phyloP scores from a whole-genome alignment of 2,797 vertebrate genomes.

The Characodon lateralis region DNA sequence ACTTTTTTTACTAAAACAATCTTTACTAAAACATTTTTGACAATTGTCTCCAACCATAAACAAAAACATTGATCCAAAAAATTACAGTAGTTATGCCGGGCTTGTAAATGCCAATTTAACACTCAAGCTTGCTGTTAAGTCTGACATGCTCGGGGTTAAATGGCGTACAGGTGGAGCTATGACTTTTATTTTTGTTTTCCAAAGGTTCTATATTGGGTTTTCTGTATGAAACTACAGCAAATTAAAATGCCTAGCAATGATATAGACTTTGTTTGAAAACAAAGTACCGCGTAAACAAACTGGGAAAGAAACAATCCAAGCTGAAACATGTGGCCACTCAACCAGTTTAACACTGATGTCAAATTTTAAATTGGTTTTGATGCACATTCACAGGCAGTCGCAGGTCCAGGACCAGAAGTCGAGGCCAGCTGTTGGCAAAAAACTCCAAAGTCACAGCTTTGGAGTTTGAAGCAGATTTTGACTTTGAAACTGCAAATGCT shows the following conservation, averaged over 20 bases:
- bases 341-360: not conserved
- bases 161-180: not conserved
- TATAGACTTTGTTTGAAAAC: not conserved
- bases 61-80: not conserved
- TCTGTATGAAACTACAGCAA: not conserved
- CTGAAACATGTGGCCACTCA: not conserved
- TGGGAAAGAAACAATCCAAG: not conserved
- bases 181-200: not conserved
- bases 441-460: conserved; percentile 82
- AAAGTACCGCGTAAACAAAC: not conserved
- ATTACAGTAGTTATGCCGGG: not conserved
- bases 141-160: not conserved
- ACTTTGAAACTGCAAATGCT: conserved; percentile 97
- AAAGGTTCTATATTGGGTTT: not conserved
- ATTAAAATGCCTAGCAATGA: not conserved
- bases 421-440: conserved; percentile 91
- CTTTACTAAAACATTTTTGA: not conserved
- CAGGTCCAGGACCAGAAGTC: conserved; percentile 89
- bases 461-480: conserved; percentile 97
- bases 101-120: not conserved
- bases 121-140: not conserved
- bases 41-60: not conserved
- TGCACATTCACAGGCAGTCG: conserved; percentile 83
- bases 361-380: not conserved
- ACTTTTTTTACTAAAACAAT: too few species aligned